phyloP scores from a whole-genome alignment of 1,140 invertebrate genomes.

The Eupristina koningsbergeri region DNA sequence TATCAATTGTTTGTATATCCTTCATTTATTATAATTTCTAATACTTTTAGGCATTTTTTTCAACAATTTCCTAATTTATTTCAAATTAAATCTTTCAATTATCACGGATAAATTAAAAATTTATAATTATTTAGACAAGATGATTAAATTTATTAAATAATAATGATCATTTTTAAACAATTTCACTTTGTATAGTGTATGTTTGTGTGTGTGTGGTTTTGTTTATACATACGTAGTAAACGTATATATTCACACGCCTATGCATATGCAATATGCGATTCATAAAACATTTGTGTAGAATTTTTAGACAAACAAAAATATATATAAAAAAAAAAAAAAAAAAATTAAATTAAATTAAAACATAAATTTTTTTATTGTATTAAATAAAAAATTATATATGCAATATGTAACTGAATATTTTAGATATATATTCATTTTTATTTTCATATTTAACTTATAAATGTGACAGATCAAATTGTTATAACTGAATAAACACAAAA shows the following conservation, averaged over 20 bases:
- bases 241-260: too few relatives aligned
- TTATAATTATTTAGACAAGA: background rate
- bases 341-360: conserved; percentile 9
- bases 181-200: background rate
- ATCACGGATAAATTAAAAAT: background rate
- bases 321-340: background rate
- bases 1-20: conserved; percentile 33
- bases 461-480: background rate
- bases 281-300: too few relatives aligned
- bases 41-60: conserved; percentile 45
- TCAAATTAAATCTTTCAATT: conserved; percentile 13
- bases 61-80: conserved; percentile 26
- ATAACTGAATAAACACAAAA: background rate
- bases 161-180: background rate
- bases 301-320: too few relatives aligned
- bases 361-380: conserved; percentile 14
- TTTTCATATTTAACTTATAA: background rate
- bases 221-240: background rate
- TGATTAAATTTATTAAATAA: conserved; percentile 15
- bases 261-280: too few relatives aligned
- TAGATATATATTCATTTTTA: background rate
- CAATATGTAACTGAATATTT: conserved; percentile 7
- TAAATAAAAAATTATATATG: conserved; percentile 25
- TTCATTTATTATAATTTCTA: conserved; percentile 39
- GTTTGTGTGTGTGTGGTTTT: background rate